Percentiles rank a stretch among this genome's conserved stretches.
Conservation (phyloP, 2,113 vertebrate genomes). For the Myocastor coypus region DNA sequence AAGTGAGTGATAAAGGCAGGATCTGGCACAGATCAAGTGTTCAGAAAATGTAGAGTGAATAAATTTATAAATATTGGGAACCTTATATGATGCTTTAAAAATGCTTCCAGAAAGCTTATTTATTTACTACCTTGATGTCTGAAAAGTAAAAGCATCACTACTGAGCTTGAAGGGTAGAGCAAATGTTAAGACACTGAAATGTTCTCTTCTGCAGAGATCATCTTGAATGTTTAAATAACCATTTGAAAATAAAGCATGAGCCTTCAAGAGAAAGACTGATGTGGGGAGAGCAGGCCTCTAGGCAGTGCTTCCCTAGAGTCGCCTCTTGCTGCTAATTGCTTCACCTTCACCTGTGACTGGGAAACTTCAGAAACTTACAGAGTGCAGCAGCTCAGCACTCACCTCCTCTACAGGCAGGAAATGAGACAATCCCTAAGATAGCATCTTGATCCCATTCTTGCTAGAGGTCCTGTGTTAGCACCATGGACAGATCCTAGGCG, state of each 20-base stretch:
- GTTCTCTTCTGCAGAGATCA: not conserved
- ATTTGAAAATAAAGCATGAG: not conserved
- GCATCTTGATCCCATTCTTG: not conserved
- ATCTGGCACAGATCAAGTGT: not conserved
- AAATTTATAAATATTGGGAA: not conserved
- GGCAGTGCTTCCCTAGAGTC: not conserved
- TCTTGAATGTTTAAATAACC: not conserved
- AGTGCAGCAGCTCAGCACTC: not conserved
- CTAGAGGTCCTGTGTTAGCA: not conserved
- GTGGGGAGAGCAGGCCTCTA: not conserved
- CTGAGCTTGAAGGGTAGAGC: not conserved
- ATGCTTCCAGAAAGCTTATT: not conserved
- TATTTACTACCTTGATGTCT: not conserved
- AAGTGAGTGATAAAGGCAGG: not conserved
- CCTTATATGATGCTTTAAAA: not conserved
- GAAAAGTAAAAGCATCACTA: not conserved
- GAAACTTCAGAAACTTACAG: not conserved
- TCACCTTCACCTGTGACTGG: not conserved
- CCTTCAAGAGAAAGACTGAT: not conserved
- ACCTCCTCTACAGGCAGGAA: not conserved
- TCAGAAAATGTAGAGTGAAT: not conserved
- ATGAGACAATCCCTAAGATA: too few relatives aligned
- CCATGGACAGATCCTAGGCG: conserved; percentile 22
- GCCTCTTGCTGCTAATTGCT: not conserved
- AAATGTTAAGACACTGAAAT: not conserved